phyloP scores from a whole-genome alignment of 2,888 invertebrate genomes.

The Protophormia terraenovae region DNA sequence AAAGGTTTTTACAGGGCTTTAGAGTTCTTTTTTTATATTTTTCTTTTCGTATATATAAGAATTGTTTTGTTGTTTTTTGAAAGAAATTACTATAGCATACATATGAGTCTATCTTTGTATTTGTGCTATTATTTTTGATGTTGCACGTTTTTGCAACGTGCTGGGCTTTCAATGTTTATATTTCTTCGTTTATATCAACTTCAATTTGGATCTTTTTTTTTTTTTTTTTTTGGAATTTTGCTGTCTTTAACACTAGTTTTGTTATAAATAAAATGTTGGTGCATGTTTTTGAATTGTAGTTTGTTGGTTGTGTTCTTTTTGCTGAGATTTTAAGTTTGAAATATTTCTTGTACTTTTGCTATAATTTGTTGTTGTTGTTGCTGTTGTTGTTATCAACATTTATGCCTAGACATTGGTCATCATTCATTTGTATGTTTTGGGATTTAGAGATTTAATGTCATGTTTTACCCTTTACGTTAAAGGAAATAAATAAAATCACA shows the following conservation, averaged over 20 bases:
- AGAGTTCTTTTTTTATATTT: constrained; percentile 27
- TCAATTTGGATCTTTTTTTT: constrained; percentile 33
- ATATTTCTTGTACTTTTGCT: constrained; percentile 47
- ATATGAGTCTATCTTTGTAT: constrained; percentile 55
- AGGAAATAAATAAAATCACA: neutral
- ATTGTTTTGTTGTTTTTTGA: neutral
- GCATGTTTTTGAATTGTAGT: neutral
- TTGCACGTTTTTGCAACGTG: constrained; percentile 67
- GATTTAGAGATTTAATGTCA: constrained; percentile 70
- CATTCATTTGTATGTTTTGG: constrained; percentile 69
- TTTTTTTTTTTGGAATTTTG: neutral
- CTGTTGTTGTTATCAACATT: constrained; percentile 60
- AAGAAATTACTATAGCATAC: constrained; percentile 60
- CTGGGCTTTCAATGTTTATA: constrained; percentile 57
- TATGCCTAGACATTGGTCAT: constrained; percentile 68
- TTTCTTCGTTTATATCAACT: constrained; percentile 30
- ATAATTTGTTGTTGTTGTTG: constrained; percentile 61
- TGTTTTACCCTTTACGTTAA: constrained; percentile 53
- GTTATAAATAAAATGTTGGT: neutral
- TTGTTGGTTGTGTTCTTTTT: constrained; percentile 31
- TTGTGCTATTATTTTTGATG: constrained; percentile 66
- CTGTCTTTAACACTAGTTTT: constrained; percentile 35
- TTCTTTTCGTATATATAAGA: neutral
- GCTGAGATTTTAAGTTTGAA: constrained; percentile 59
- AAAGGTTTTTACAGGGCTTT: constrained; percentile 52